Conservation (phyloP, 2,888 invertebrate species). For the Adineta ricciae region DNA sequence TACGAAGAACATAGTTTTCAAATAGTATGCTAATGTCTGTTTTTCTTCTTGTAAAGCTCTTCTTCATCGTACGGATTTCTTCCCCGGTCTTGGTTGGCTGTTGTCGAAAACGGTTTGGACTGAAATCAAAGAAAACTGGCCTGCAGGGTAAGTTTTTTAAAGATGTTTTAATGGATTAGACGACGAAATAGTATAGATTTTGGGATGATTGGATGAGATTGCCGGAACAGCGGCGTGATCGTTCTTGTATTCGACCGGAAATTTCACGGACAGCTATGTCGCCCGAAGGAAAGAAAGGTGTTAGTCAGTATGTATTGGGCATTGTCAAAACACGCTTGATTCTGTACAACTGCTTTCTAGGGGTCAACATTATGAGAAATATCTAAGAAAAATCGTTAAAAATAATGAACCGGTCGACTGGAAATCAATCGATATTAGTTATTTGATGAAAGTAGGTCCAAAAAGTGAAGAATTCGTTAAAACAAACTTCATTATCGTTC, state of each 20-base stretch:
- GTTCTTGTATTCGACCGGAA: conserved; percentile 90
- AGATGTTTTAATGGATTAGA: too few species aligned
- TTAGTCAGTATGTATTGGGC: conserved; percentile 41
- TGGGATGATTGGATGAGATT: conserved; percentile 99
- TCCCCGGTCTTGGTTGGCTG: conserved; percentile 94
- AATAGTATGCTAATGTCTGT: background rate
- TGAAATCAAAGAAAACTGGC: conserved; percentile 81
- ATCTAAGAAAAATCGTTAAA: conserved; percentile 80
- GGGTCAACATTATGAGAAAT: conserved; percentile 88
- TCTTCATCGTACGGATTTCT: conserved; percentile 90
- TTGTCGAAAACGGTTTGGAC: conserved; percentile 69
- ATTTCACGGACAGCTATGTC: conserved; percentile 66
- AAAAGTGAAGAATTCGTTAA: background rate
- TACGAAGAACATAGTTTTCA: conserved; percentile 35
- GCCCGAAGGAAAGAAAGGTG: conserved; percentile 60
- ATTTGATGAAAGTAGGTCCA: conserved; percentile 65
- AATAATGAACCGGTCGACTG: conserved; percentile 81
- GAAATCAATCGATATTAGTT: conserved; percentile 73
- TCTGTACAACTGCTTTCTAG: conserved; percentile 52
- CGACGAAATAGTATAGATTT: conserved; percentile 58
- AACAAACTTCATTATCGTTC: background rate
- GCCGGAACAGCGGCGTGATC: conserved; percentile 73
- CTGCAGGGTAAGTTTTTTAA: conserved; percentile 54
- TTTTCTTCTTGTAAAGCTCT: conserved; percentile 54
- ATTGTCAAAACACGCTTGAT: background rate